Evolutionary conservation across 2,888 invertebrate genomes (phyloP).

Genomic region (Chromoteleia sp.): DNA sequence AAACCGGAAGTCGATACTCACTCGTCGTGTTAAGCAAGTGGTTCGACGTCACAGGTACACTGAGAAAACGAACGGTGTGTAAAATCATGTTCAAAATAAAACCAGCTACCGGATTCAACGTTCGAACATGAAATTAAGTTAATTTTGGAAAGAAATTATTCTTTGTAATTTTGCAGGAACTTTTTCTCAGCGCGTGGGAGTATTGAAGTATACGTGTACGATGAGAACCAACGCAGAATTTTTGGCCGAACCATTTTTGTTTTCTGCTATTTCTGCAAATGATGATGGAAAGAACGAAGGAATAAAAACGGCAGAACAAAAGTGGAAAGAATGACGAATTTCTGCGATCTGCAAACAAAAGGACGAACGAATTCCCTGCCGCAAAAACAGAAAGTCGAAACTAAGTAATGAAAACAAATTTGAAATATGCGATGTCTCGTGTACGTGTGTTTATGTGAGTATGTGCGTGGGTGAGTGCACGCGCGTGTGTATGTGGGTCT

Average conservation of each 20-base stretch:
- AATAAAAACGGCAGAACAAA: background rate
- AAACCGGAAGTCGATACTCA: no score
- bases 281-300: conserved; percentile 16
- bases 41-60: no score
- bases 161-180: no score
- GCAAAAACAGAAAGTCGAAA: conserved; percentile 30
- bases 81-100: no score
- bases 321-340: conserved; percentile 21
- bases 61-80: no score
- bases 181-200: no score
- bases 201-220: no score
- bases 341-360: conserved; percentile 28
- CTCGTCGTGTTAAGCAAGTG: no score
- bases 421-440: conserved; percentile 42
- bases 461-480: conserved; percentile 13
- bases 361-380: conserved; percentile 34
- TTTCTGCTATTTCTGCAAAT: conserved; percentile 22
- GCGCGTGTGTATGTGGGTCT: no score
- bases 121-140: no score
- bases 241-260: conserved; percentile 36
- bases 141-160: no score
- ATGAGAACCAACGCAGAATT: conserved; percentile 40
- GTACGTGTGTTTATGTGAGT: conserved; percentile 70
- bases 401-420: conserved; percentile 35
- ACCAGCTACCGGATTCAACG: no score